These are phyloP conservation scores for Psittacula derbiana DNA, from an alignment of 2,797 vertebrate species.

Conservation along the genomic window DNA sequence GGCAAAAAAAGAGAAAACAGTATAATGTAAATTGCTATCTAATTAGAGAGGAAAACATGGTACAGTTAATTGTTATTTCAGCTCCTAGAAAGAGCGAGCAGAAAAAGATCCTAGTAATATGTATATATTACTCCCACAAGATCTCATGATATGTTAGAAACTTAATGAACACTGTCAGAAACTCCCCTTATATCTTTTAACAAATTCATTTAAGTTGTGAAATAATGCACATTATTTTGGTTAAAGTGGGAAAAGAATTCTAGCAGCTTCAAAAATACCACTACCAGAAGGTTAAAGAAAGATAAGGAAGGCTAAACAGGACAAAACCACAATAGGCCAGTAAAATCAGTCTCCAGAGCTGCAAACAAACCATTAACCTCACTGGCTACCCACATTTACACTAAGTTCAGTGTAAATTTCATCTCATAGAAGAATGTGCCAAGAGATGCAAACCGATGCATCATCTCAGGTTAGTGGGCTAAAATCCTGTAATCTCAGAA, in stretches of 20 bases:
- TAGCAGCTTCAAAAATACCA: background rate
- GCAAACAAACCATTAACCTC: background rate
- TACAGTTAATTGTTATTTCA: background rate
- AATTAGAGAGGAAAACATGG: background rate
- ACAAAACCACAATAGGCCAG: background rate
- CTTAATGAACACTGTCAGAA: background rate
- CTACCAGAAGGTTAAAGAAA: background rate
- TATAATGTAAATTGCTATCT: background rate
- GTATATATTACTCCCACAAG: background rate
- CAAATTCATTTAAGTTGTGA: background rate
- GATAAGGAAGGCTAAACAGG: background rate
- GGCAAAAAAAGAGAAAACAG: background rate
- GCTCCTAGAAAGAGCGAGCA: background rate
- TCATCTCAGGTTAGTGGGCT: background rate
- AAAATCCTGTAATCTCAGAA: background rate
- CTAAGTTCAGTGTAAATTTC: background rate
- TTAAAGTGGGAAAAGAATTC: background rate
- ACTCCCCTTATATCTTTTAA: background rate
- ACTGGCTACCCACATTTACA: background rate
- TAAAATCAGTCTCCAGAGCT: background rate
- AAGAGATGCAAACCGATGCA: background rate
- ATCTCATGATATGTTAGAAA: background rate
- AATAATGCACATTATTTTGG: background rate
- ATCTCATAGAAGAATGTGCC: background rate
- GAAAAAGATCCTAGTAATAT: background rate